Conservation (phyloP, 1,140 invertebrate genomes). For the Scaptomyza pallida region DNA sequence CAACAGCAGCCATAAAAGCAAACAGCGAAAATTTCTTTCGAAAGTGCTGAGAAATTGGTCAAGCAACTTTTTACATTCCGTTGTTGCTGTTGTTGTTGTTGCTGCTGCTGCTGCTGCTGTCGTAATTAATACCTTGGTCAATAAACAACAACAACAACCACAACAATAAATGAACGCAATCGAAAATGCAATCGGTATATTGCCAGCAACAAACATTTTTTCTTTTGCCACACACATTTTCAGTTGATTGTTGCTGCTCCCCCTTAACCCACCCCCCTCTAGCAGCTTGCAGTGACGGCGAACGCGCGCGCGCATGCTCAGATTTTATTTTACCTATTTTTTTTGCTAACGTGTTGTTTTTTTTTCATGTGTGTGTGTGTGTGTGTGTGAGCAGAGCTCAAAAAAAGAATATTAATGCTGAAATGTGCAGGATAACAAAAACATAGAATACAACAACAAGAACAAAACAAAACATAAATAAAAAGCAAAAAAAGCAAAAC, state of each 20-base stretch:
- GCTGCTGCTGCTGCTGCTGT: too few relatives aligned
- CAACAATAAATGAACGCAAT: constrained; percentile 4
- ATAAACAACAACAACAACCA: constrained; percentile 30
- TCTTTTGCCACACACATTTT: background rate
- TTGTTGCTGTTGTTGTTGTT: constrained; percentile 37
- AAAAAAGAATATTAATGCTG: constrained; percentile 15
- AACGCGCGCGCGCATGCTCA: constrained; percentile 47
- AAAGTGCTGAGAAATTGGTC: constrained; percentile 51
- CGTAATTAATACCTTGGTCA: constrained; percentile 49
- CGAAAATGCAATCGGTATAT: constrained; percentile 13
- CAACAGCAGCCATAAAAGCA: constrained; percentile 27
- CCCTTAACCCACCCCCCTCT: too few relatives aligned
- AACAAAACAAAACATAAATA: constrained; percentile 1
- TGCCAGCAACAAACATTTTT: background rate
- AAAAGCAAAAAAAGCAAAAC: constrained; percentile 1
- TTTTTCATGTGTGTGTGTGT: constrained; percentile 2
- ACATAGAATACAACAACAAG: background rate
- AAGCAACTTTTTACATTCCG: constrained; percentile 32
- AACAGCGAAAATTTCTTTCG: constrained; percentile 39
- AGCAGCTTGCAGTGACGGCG: constrained; percentile 28
- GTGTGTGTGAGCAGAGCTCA: constrained; percentile 11
- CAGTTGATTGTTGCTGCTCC: constrained; percentile 2
- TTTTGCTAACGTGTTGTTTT: constrained; percentile 20
- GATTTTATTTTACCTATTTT: constrained; percentile 8
- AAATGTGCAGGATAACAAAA: constrained; percentile 32